Evolutionary conservation across 2,113 vertebrate genomes (phyloP).

Genomic region (Chlorocebus sabaeus): DNA sequence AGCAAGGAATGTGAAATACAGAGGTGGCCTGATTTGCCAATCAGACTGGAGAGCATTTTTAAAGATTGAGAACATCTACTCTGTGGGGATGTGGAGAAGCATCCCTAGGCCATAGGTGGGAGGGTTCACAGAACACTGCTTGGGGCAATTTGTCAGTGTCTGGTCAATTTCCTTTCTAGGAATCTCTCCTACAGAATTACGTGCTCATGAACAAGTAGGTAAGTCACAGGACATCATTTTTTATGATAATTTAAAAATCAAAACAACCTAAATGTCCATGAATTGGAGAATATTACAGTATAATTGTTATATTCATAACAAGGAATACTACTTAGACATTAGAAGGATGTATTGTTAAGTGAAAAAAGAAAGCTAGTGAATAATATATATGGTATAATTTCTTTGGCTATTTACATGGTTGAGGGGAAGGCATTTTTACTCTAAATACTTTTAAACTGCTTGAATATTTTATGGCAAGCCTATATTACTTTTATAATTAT

Average conservation of each 20-base stretch:
- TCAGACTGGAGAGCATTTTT: neutral
- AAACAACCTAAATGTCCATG: neutral
- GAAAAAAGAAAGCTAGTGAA: neutral
- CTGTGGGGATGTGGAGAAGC: neutral
- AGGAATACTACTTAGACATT: neutral
- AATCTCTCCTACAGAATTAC: neutral
- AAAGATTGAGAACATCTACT: no score
- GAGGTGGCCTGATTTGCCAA: neutral
- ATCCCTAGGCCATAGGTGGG: neutral
- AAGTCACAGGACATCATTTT: neutral
- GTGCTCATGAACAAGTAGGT: neutral
- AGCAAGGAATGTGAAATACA: no score
- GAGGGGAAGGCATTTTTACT: neutral
- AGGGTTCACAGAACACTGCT: neutral
- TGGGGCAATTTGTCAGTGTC: no score
- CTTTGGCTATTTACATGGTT: neutral
- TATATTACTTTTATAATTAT: neutral
- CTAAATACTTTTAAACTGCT: neutral
- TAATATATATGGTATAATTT: neutral
- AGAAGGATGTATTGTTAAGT: neutral
- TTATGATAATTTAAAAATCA: neutral
- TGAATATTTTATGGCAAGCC: neutral
- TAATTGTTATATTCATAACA: neutral
- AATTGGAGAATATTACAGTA: neutral
- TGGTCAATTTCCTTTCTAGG: neutral